phyloP scores from a whole-genome alignment of 2,797 vertebrate genomes.

The Garrulus glandarius region DNA sequence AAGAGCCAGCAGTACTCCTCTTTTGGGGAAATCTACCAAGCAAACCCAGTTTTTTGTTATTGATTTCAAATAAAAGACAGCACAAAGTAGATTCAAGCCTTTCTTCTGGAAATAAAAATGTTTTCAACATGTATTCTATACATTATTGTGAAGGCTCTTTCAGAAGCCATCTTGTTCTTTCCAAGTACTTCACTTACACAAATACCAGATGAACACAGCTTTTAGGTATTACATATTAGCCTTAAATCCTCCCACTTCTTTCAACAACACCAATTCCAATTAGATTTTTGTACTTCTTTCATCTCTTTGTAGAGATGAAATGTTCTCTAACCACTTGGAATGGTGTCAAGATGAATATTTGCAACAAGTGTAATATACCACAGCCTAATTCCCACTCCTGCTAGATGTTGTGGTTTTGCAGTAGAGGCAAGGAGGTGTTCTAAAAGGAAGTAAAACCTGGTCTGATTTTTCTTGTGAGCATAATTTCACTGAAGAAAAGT shows the following conservation, averaged over 20 bases:
- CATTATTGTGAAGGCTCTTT: not conserved
- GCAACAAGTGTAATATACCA: not conserved
- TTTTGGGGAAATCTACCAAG: not conserved
- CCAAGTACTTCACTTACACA: not conserved
- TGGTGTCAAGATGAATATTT: not conserved
- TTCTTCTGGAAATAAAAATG: not conserved
- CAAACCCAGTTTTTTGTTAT: not conserved
- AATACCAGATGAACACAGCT: not conserved
- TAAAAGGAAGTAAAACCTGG: not conserved
- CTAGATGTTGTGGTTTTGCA: not conserved
- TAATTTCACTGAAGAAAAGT: not conserved
- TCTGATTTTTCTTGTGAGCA: not conserved
- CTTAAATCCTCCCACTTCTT: constrained; percentile 1
- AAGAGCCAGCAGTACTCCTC: not conserved
- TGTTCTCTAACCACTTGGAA: not conserved
- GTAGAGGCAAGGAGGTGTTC: not conserved
- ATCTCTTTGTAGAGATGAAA: not conserved
- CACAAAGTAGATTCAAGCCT: not conserved
- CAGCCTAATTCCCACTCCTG: not conserved
- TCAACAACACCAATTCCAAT: not conserved
- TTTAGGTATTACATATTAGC: not conserved
- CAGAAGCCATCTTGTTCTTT: not conserved
- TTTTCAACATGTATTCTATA: not conserved
- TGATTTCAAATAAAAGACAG: not conserved
- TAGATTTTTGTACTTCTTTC: not conserved